Base-by-base conservation (phyloP, 2,888 invertebrate genomes). In the Eurytoma californica region DNA sequence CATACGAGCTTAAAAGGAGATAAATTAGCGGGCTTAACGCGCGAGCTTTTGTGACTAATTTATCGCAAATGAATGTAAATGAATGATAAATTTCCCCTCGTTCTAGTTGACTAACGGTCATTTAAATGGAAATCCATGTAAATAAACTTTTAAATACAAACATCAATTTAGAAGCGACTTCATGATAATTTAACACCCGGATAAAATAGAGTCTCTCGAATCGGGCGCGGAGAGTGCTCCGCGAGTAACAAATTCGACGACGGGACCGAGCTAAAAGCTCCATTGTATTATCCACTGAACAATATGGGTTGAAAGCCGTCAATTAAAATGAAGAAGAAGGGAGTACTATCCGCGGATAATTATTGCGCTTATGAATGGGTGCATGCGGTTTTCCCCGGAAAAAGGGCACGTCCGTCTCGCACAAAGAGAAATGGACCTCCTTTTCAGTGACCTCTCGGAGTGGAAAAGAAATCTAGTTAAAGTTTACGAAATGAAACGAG, bases 311-410 rank as follows among this genome's bases (percentile, higher is more conserved):
- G 9, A 49, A 66, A 49, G 65, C 47, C 49, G 70, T 70, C 49
- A 49, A 60, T 70, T 70, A 55, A 70, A 60, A 58, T 70, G 58
- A 70, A 70, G 20, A 39, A 39, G 49, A 49, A 66, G 65, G 49
- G 18, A 3, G 49, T 49, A 13, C 5, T 14, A n/a, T 53, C n/a
- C 24, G 16, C 30, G 55, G 68, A 12, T 55, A 55, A 53, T 68
- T 55, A 30, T 20, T 55, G 68, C 47, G 24, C 39, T 12, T n/a
- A 39, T 7, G 7, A 39, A 39, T 39, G 39, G 7, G 53, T 14
- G 51, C 16, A 51, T 16, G 28, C 47, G 67, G 47, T 63, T 68
- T 68, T 16, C 49, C 7, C 16, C 53, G 47, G 18, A 18, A 65
- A 39, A 30, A 65, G 28, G 16, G 28, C 39, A 39, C 39, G 39